Conservation (phyloP, 1,140 invertebrate genomes). For the Mamestra configurata region DNA sequence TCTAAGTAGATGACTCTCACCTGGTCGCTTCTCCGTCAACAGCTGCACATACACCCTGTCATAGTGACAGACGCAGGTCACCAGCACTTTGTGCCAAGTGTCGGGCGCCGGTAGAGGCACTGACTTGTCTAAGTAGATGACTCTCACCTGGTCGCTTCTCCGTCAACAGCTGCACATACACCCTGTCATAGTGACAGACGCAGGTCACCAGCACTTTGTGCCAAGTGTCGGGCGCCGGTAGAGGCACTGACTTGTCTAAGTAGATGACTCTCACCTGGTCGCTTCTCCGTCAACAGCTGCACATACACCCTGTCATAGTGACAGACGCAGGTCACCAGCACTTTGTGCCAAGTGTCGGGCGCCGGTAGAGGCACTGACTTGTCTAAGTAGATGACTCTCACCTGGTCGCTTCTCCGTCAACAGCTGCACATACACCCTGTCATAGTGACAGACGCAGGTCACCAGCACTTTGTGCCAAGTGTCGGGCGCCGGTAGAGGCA, state of each 20-base stretch:
- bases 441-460: slow-evolving; percentile 72
- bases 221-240: slow-evolving; percentile 72
- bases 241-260: slow-evolving; percentile 23
- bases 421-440: slow-evolving; percentile 75
- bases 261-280: background rate
- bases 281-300: slow-evolving; percentile 58
- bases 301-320: slow-evolving; percentile 76
- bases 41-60: slow-evolving; percentile 75
- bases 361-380: slow-evolving; percentile 61
- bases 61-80: slow-evolving; percentile 73
- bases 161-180: slow-evolving; percentile 79
- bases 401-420: slow-evolving; percentile 52
- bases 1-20: slow-evolving; percentile 62
- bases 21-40: no score
- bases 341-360: slow-evolving; percentile 68
- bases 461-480: slow-evolving; percentile 69
- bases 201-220: slow-evolving; percentile 67
- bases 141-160: slow-evolving; percentile 70
- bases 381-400: slow-evolving; percentile 11
- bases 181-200: slow-evolving; percentile 72
- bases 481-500: slow-evolving; percentile 69
- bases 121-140: slow-evolving; percentile 56
- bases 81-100: slow-evolving; percentile 66
- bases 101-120: slow-evolving; percentile 69
- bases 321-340: slow-evolving; percentile 69